A percentile compares a stretch with the other conserved stretches of the same genome.
phyloP scores from a whole-genome alignment of 2,888 invertebrate species.

The Saturnia pavonia region DNA sequence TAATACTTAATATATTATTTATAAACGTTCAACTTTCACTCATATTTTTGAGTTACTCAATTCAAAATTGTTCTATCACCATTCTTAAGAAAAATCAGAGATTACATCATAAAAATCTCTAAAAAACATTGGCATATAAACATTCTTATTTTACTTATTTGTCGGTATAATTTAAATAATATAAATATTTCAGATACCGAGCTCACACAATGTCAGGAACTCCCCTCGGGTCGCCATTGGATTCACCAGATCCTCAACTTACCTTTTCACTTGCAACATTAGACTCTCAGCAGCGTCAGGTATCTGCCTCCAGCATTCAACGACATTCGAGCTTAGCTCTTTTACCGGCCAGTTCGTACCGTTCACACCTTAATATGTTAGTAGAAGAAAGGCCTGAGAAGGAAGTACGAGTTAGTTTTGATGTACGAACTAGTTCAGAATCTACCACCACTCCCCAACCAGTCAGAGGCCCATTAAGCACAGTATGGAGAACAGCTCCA shows the following conservation, averaged over 20 bases:
- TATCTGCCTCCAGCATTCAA: constrained; percentile 81
- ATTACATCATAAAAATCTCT: background rate
- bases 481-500: constrained; percentile 72
- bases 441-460: constrained; percentile 64
- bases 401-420: constrained; percentile 75
- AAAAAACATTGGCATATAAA: no score
- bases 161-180: background rate
- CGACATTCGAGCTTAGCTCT: constrained; percentile 74
- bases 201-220: constrained; percentile 91
- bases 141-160: background rate
- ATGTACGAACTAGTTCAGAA: constrained; percentile 63
- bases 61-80: no score
- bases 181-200: constrained; percentile 84
- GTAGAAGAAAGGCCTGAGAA: constrained; percentile 74
- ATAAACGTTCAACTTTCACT: no score
- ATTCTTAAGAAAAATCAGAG: background rate
- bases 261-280: constrained; percentile 84
- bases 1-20: no score
- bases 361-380: constrained; percentile 76
- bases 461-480: constrained; percentile 70
- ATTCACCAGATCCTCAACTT: constrained; percentile 88
- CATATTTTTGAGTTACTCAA: no score
- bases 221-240: constrained; percentile 90
- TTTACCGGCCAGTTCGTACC: constrained; percentile 75
- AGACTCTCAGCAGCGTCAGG: constrained; percentile 83